A percentile compares a stretch with the other conserved stretches of the same genome.
phyloP scores from a whole-genome alignment of 1,140 invertebrate genomes.

The Pomacea maculata region DNA sequence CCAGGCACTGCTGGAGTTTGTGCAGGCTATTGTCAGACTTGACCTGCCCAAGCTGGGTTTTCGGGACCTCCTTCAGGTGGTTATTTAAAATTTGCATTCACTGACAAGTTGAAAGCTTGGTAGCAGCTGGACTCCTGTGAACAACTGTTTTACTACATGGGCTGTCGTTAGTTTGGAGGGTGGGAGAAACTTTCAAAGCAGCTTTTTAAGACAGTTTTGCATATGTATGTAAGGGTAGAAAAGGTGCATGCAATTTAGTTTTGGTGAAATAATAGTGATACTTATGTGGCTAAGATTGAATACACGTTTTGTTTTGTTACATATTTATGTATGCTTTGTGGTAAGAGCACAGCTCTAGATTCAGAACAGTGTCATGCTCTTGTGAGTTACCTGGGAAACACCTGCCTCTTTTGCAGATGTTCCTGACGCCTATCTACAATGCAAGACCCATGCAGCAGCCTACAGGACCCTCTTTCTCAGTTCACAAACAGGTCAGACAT shows the following conservation, averaged over 20 bases:
- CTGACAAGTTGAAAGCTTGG: not conserved
- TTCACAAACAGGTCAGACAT: slow-evolving; percentile 69
- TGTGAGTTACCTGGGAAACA: not conserved
- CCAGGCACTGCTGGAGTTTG: slow-evolving; percentile 88
- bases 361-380: not conserved
- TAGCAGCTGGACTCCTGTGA: not conserved
- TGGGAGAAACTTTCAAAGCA: no score
- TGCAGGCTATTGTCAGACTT: slow-evolving; percentile 86
- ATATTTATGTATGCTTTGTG: no score
- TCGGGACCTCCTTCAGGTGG: slow-evolving; percentile 75
- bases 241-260: no score
- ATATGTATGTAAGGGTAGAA: no score
- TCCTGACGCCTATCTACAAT: slow-evolving; percentile 62
- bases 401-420: slow-evolving; percentile 55
- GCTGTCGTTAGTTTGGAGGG: no score
- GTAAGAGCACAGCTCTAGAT: not conserved
- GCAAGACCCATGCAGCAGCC: slow-evolving; percentile 36
- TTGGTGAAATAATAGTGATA: no score
- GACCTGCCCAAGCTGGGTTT: slow-evolving; percentile 82
- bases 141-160: no score
- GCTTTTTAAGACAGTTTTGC: no score
- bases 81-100: not conserved
- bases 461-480: slow-evolving; percentile 41
- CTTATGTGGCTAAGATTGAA: no score
- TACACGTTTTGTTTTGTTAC: no score